Base-by-base conservation (phyloP, 2,797 vertebrate species). In the Gobionotothen gibberifrons region DNA sequence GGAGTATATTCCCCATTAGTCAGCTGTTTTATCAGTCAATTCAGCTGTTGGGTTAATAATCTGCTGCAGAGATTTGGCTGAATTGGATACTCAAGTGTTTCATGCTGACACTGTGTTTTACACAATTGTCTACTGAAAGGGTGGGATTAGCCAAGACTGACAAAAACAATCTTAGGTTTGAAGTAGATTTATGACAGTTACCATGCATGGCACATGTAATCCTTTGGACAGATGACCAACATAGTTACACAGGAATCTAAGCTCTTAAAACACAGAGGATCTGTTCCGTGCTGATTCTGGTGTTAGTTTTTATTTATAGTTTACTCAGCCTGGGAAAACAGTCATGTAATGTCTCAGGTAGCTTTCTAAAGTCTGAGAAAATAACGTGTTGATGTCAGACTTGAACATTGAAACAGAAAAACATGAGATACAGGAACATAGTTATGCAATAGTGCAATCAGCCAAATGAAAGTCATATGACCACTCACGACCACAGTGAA, bases 161-260 rank as follows among this genome's bases (percentile, higher is more conserved):
- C 21, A 11, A 14, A 22, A 69, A 69, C 42, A 2, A 17, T 63
- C 22, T 1, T 3, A 46, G 9, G 43, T 64, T 46, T 17, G 19
- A 67, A 40, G 19, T n/a, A 14, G 6, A 70, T 39, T 29, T 39
- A 66, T 62, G 59, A 48, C 10, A 39, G 44, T 42, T 60, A 32
- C 58, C 19, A 42, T 2, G 21, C 16, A 42, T 2, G 21, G 19
- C 8, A 72, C 1, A 44, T 39, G 51, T 19, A 19, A 62, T 56
- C 57, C 44, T 42, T 57, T 78, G 13, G 57, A n/a, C 64, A 42
- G 29, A 56, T 47, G n/a, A 62, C 42, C 19, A 12, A 19, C 16
- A 54, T 15, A 26, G 9, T n/a, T 29, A 53, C 3, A 2, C 15
- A 9, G 46, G 19, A 56, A 43, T 49, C 58, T 43, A 47, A 69